These are phyloP conservation scores for Nematopogon swammerdamellus DNA, from an alignment of 2,888 invertebrate species.

Conservation along the genomic window DNA sequence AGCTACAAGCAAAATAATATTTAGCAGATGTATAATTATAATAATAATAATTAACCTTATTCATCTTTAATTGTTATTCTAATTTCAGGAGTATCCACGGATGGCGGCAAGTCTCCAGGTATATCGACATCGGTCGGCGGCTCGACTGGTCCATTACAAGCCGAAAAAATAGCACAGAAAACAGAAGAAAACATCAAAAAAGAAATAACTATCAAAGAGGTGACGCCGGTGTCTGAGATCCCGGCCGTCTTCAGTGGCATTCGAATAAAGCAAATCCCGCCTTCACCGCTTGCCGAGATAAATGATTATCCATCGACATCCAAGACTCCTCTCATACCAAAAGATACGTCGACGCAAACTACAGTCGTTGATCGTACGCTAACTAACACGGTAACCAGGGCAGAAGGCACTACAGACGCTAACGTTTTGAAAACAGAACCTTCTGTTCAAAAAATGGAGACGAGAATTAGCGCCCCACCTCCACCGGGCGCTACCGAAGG, in stretches of 20 bases:
- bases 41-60: too few relatives aligned
- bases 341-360: too few relatives aligned
- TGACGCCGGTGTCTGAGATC: conserved; percentile 53
- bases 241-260: conserved; percentile 41
- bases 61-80: too few relatives aligned
- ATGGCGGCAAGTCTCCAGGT: not conserved
- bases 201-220: conserved; percentile 58
- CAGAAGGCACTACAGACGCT: too few relatives aligned
- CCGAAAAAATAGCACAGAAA: not conserved
- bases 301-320: too few relatives aligned
- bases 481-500: too few relatives aligned
- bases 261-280: conserved; percentile 44
- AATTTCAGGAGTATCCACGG: not conserved
- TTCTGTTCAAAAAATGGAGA: conserved; percentile 6
- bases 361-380: too few relatives aligned
- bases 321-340: too few relatives aligned
- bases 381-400: too few relatives aligned
- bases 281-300: conserved; percentile 32
- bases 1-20: too few relatives aligned
- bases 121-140: not conserved
- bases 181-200: conserved; percentile 25
- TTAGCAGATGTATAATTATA: too few relatives aligned
- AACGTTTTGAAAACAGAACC: not conserved
- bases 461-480: conserved; percentile 1
- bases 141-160: not conserved